Base-by-base conservation (phyloP, 2,113 vertebrate species). In the Hucho hucho region DNA sequence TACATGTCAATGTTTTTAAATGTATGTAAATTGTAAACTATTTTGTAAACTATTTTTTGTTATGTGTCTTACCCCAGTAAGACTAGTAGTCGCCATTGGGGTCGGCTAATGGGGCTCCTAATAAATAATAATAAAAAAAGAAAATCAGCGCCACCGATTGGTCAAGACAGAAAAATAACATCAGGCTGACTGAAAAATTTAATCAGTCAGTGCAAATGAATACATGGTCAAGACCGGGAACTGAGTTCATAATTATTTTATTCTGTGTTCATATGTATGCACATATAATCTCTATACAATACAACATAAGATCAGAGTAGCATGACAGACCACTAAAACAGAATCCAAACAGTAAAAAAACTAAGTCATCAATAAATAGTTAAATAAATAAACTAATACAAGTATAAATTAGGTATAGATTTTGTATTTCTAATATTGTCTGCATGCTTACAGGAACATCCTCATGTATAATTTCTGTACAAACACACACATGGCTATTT, bases 371-470 rank as follows among this genome's bases (percentile, higher is more conserved):
- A 79, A 86, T 83, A 80, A 61, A 71, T 71, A 59, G 4, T 22
- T 59, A 88, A 73, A 80, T 81, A 82, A 87, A 82, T 85, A 89
- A 87, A 65, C 83, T 83, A 88, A 82, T 86, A 89, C 75, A 85
- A 28, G 74, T 87, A 76, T 13, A 89, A 91, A 83, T 87, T 24
- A 87, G 82, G 85, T 86, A 86, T 83, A 85, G 78, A 84, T 81
- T 79, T 53, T 25, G 46, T 81, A 83, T 76, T 90, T 78, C 69
- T 89, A 82, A 81, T 87, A 86, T 81, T 77, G 83, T 82, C 77
- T 77, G 88, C 90, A 92, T 91, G 89, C 90, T 7, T 86, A 73
- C 81, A 81, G 69, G 85, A 87, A 84, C 49, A 83, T 72, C 64
- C 68, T 81, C 43, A 76, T 64, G 58, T 69, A 76, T 78, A 2